Base-by-base conservation (phyloP, 2,888 invertebrate genomes). In the Aproaerema taeniolella region DNA sequence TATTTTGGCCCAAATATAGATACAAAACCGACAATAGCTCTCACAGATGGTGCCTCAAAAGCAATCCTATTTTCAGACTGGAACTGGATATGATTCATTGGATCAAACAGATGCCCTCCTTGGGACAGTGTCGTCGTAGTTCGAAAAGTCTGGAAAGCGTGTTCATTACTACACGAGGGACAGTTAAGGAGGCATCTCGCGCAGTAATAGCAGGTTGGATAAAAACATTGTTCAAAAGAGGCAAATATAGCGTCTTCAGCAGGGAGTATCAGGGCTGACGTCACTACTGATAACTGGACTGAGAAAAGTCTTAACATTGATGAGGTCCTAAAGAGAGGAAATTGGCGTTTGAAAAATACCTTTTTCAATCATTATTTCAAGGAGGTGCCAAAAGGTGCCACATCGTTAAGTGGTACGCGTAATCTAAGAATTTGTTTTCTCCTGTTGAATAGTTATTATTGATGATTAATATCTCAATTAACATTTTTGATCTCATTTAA, bases 1-100 rank as follows among this genome's bases (percentile, higher is more conserved):
- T 42, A 8, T 41, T 59, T 25, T 52, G 50, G 50, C 54, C 54
- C n/a, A 16, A 30, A 9, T 58, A 53, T 26, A 52, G 55, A 0
- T 58, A 54, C 2, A 58, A 56, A 42, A 58, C 34, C 7, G 34
- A 34, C 13, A 14, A 1, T 2, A 1, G 1, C 11, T 9, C 12
- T 4, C 12, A 34, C 14, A 12, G 34, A 5, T 25, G 25, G 34
- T 14, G 14, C 5, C 13, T 43, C 17, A 25, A 38, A 40, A 32
- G 30, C 32, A 24, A 16, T 10, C 3, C 29, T 2, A 10, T 11
- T 13, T 12, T 4, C 3, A 16, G 24, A 12, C 30, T 34, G 6
- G 15, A 40, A n/a, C n/a, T n/a, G n/a, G n/a, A n/a, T 10, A 7
- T 31, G 11, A 15, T 36, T 9, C 17, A 25, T 11, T 41, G 31